Evolutionary conservation across 2,113 vertebrate species (phyloP), one percentile per base, ranked within the genome.

Genomic region (Baryphthengus martii): DNA sequence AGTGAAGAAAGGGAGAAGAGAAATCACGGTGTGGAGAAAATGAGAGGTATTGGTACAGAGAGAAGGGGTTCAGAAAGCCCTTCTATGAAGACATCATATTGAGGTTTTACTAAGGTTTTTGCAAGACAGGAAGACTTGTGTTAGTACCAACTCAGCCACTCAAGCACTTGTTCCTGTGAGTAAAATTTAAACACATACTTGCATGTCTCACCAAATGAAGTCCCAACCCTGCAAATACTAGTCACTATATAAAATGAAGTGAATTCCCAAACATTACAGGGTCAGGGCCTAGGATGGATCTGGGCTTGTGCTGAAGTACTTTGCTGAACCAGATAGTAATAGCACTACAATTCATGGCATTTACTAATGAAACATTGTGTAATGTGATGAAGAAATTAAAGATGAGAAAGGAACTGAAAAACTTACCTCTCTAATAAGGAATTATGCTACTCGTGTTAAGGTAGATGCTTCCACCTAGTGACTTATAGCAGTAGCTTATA

Each of bases 381-480:
- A 56, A 89, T 29, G 42, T 53, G 84, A 85, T 35, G 86, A 28
- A 93, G 21, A 94, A 93, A 68, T 72, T 52, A 86, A 93, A 95
- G 89, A 95, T 42, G 42, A 93, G 88, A 70, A 77, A 95, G 47
- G 25, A 77, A 89, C 20, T 86, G 50, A 74, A 59, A 93, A 94
- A 8, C 15, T 37, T 67, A 42, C 29, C 76, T 95, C 66, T 56
- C 59, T 76, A 78, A 74, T 31, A 55, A 58, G 70, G 75, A 91
- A 31, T 75, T 73, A 59, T 10, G 31, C 52, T 80, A 49, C 33
- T 59, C 71, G 85, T 85, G 81, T 92, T 96, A 96, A 97, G 63
- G 90, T 78, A 65, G 88, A 62, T 91, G 83, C 96, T 97, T 97
- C 90, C 83, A 96, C 85, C 88, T 94, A 95, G 84, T 94, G 89